phyloP scores from a whole-genome alignment of 2,113 vertebrate species.

The Tetrao urogallus region DNA sequence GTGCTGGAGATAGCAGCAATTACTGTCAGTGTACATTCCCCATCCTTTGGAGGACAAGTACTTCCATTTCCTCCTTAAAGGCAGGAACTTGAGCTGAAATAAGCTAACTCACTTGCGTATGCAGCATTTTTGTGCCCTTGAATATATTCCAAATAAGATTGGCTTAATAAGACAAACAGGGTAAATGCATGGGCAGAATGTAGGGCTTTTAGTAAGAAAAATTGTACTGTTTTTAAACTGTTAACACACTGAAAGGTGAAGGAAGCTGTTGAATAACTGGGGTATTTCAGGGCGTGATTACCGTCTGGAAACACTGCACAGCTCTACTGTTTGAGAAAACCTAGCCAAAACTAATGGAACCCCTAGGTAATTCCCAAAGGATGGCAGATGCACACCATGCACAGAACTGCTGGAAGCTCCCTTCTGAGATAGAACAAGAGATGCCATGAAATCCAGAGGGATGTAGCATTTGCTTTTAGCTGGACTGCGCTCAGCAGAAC shows the following conservation, averaged over 20 bases:
- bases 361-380: background rate
- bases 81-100: background rate
- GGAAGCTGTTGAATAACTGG: background rate
- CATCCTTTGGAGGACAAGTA: background rate
- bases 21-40: background rate
- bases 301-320: background rate
- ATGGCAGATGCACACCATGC: fast-evolving
- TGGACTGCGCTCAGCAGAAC: background rate
- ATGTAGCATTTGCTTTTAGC: fast-evolving
- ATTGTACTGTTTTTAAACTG: background rate
- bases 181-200: background rate
- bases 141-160: background rate
- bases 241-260: background rate
- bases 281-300: background rate
- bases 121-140: background rate
- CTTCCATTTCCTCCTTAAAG: background rate
- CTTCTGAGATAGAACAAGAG: background rate
- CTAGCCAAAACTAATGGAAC: background rate
- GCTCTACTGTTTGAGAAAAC: background rate
- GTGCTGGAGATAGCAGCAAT: background rate
- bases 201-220: background rate
- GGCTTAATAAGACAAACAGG: background rate
- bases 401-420: background rate
- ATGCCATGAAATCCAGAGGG: background rate
- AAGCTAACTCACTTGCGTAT: background rate